Percentiles rank a stretch among this genome's conserved stretches.
Evolutionary conservation across 2,797 vertebrate genomes (phyloP).

Genomic region (Malacoraja senta): DNA sequence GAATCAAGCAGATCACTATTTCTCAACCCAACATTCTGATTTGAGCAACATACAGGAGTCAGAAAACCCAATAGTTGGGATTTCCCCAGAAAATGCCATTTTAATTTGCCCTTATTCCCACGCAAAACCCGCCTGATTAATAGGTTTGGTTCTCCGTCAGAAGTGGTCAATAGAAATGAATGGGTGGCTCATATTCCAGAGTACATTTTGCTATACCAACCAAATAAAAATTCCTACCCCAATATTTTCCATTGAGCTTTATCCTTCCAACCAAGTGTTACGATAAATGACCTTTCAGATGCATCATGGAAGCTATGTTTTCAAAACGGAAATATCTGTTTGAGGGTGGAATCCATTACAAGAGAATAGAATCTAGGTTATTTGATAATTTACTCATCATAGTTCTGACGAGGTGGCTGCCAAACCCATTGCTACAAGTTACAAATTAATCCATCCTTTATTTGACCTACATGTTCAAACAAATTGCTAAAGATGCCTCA

Average conservation of each 20-base stretch:
- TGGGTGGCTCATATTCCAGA: too few species aligned
- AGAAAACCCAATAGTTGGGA: too few species aligned
- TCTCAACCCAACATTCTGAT: neutral
- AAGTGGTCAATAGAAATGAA: too few species aligned
- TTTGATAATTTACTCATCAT: neutral
- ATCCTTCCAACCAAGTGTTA: neutral
- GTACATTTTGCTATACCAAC: too few species aligned
- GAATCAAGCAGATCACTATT: neutral
- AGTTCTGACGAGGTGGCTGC: neutral
- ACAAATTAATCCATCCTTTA: neutral
- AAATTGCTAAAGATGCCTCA: neutral
- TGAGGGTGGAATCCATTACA: neutral
- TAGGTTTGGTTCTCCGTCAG: too few species aligned
- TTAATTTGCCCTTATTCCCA: too few species aligned
- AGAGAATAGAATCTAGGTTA: conserved; percentile 23
- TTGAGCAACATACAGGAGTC: too few species aligned
- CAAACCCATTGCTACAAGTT: neutral
- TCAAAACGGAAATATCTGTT: neutral
- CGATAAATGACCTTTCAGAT: neutral
- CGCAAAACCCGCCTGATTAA: too few species aligned
- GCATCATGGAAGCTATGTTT: neutral
- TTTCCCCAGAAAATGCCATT: too few species aligned
- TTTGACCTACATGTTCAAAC: neutral
- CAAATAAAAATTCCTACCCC: too few species aligned
- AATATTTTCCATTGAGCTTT: too few species aligned